Conservation (phyloP, 2,113 vertebrate species). For the Cyprinodon tularosa region DNA sequence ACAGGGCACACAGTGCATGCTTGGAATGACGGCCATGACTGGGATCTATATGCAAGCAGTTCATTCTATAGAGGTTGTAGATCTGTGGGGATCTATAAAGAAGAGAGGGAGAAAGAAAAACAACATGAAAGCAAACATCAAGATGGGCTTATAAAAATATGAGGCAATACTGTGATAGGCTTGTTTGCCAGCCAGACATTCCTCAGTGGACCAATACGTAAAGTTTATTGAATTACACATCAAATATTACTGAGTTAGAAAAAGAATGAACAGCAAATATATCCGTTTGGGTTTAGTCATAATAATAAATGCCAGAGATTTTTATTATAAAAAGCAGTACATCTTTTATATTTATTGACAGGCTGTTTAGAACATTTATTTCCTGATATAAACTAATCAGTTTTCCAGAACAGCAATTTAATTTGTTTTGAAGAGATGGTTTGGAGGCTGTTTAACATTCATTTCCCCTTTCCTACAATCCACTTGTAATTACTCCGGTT, state of each 20-base stretch:
- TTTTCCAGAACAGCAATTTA: background rate
- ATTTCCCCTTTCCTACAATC: slow-evolving; percentile 5
- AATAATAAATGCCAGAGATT: background rate
- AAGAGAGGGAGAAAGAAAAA: slow-evolving; percentile 3
- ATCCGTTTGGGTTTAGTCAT: background rate
- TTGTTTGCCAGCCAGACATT: slow-evolving; percentile 12
- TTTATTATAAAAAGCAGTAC: background rate
- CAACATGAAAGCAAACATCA: background rate
- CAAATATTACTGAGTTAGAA: slow-evolving; percentile 5
- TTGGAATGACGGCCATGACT: slow-evolving; percentile 17
- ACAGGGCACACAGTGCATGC: slow-evolving; percentile 4
- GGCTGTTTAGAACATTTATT: background rate
- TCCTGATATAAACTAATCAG: background rate
- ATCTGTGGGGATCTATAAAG: background rate
- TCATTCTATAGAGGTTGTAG: background rate
- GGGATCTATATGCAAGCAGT: background rate
- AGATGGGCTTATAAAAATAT: background rate
- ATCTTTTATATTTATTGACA: background rate
- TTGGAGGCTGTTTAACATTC: slow-evolving; percentile 2
- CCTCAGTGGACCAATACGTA: background rate
- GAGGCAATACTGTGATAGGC: background rate
- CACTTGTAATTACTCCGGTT: slow-evolving; percentile 20
- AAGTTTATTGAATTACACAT: background rate
- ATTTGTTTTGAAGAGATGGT: background rate
- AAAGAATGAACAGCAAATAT: background rate